These are phyloP conservation scores for Oryzias javanicus DNA, from an alignment of 2,113 vertebrate genomes.

Conservation along the genomic window DNA sequence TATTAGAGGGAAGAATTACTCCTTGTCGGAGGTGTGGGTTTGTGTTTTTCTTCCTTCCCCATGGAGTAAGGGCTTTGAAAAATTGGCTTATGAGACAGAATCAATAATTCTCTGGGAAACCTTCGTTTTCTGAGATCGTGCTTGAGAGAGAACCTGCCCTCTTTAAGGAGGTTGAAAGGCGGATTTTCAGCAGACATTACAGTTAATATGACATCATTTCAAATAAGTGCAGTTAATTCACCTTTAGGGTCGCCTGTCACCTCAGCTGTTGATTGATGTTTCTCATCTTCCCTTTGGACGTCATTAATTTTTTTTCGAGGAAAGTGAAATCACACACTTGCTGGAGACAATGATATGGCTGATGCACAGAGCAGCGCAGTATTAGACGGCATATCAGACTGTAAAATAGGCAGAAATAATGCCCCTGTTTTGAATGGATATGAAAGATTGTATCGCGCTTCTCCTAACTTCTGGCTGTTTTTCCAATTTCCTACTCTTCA, in stretches of 20 bases:
- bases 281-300: constrained; percentile 44
- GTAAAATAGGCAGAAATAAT: constrained; percentile 51
- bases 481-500: constrained; percentile 38
- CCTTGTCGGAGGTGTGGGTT: constrained; percentile 22
- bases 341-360: constrained; percentile 41
- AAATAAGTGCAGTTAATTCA: constrained; percentile 35
- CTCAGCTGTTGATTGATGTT: constrained; percentile 48
- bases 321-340: constrained; percentile 38
- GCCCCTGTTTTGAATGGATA: constrained; percentile 51
- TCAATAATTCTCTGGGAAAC: constrained; percentile 59
- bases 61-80: constrained; percentile 58
- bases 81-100: constrained; percentile 67
- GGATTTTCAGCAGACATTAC: constrained; percentile 25
- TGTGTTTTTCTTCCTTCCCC: constrained; percentile 32
- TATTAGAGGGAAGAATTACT: constrained; percentile 67
- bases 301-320: constrained; percentile 39
- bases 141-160: constrained; percentile 13
- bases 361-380: constrained; percentile 24
- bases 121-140: constrained; percentile 42
- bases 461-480: constrained; percentile 35
- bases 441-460: constrained; percentile 53
- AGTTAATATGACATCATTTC: constrained; percentile 44
- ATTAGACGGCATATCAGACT: constrained; percentile 50
- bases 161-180: constrained; percentile 14
- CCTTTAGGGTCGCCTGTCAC: constrained; percentile 25